Base-by-base conservation (phyloP, 2,888 invertebrate species). In the Chrysomela aeneicollis region DNA sequence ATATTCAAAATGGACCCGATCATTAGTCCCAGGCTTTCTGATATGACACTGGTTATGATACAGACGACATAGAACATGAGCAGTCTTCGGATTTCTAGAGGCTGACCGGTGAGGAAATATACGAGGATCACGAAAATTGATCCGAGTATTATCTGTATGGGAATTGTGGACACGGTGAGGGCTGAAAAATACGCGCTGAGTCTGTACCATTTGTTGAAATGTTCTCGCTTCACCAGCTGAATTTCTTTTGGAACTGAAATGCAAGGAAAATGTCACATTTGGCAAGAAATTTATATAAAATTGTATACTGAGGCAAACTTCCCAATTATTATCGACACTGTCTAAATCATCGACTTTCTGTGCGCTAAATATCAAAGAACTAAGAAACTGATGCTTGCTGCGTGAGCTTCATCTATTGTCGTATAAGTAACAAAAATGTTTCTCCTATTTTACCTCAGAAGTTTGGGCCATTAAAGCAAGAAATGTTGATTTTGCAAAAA, bases 131-230 rank as follows among this genome's bases (percentile, higher is more conserved):
- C 79, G 80, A 92, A 94, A 2, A 92, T 82, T 6, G 88, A 79
- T 10, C 89, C 88, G 75, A 92, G 85, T 64, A 90, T 73, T 69
- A 93, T 86, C 79, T 92, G 92, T 5, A 87, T 80, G 0, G 93
- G 93, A 10, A 93, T 85, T 58, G 89, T 87, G 0, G 92, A 87
- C n/a, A 90, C 81, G 0, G 91, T 88, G 75, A 91, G 81, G 0
- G 94, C 93, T 8, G 87, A 87, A 79, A 91, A 94, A 77, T 94
- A 94, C 0, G 94, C 89, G 76, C 91, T 90, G 18, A 94, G 78
- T 1, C 89, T 87, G 77, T 94, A 94, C 94, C 94, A 94, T 53
- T 91, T 87, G 80, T 94, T 94, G 78, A 94, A 94, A 75, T 93
- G 90, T 78, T 94, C 94, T 53, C 92, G 84, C 78, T 93, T 93